Base-by-base conservation (phyloP, 1,140 invertebrate genomes). In the Microplitis demolitor region DNA sequence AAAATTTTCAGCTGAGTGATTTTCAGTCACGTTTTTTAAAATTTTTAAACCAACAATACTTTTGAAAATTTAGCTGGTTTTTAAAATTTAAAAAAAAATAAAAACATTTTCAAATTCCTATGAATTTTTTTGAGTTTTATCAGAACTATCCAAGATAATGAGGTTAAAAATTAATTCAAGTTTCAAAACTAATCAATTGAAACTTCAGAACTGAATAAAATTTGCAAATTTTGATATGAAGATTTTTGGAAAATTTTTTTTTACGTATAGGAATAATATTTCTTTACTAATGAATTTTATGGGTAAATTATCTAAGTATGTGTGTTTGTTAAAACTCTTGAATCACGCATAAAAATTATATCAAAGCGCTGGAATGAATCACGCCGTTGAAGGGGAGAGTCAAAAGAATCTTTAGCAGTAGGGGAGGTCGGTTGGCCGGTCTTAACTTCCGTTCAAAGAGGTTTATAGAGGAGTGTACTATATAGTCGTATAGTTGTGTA, bases 361-460 rank as follows among this genome's bases (percentile, higher is more conserved):
- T 24, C 8, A 6, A 34, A 73, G 53, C 54, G 14, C 8, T 72
- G 51, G 53, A 72, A 81, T 82, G 80, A 82, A 80, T 83, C 81
- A 83, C 78, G 66, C 56, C 16, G 45, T 39, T n/a, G 16, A 53
- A 60, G 61, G 71, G 69, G 56, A 67, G 53, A 70, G 50, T 60
- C 37, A 63, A 51, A 69, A 71, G 70, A 61, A 35, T 56, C 37
- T 14, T 60, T 33, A 24, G 37, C 24, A 31, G 39, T 9, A 74
- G 66, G 74, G 70, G 53, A 45, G 79, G 79, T 78, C 58, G 61
- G 60, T 45, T 74, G 67, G 66, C 63, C 31, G 74, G 69, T 74
- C 76, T 71, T 58, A 67, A 83, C 82, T 86, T 85, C 84, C 84
- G 84, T 72, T 80, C 77, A 4, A 54, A 78, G 74, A 73, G 78